These are phyloP conservation scores for Silurus aristotelis DNA, from an alignment of 2,797 vertebrate genomes.

Conservation along the genomic window DNA sequence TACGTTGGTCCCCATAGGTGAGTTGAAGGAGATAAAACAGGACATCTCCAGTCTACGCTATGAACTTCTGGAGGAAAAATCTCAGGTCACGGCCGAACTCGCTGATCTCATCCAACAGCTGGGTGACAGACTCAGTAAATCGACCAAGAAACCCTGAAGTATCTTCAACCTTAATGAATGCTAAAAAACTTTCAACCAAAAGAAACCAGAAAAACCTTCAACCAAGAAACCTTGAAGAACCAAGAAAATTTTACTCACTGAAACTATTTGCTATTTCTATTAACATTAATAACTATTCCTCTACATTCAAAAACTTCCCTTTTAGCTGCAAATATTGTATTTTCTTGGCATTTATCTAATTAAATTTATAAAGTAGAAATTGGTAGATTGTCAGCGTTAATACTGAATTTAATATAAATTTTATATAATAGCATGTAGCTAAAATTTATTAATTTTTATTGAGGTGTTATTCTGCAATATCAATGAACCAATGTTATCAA, in stretches of 20 bases:
- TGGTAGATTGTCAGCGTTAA: not conserved
- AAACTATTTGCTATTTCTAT: not conserved
- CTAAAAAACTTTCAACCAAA: not conserved
- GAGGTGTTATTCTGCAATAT: not conserved
- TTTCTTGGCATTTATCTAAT: not conserved
- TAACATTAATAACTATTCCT: not conserved
- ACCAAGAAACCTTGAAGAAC: not conserved
- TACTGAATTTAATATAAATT: not conserved
- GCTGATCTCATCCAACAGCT: constrained; percentile 82
- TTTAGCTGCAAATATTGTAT: not conserved
- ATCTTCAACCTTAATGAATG: not conserved
- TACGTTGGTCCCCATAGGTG: constrained; percentile 66
- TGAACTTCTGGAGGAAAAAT: constrained; percentile 84
- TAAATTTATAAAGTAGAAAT: not conserved
- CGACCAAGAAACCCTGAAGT: constrained; percentile 64
- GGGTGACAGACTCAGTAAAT: constrained; percentile 82
- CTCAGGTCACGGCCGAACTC: constrained; percentile 79
- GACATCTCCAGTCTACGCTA: constrained; percentile 86
- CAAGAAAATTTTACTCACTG: not conserved
- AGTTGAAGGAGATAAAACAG: constrained; percentile 86
- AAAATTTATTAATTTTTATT: not conserved
- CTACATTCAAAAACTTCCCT: too few relatives aligned
- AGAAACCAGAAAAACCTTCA: not conserved
- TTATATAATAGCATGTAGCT: not conserved
- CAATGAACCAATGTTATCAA: not conserved